Base-by-base conservation (phyloP, 1,140 invertebrate genomes). In the Trialeurodes vaporariorum region DNA sequence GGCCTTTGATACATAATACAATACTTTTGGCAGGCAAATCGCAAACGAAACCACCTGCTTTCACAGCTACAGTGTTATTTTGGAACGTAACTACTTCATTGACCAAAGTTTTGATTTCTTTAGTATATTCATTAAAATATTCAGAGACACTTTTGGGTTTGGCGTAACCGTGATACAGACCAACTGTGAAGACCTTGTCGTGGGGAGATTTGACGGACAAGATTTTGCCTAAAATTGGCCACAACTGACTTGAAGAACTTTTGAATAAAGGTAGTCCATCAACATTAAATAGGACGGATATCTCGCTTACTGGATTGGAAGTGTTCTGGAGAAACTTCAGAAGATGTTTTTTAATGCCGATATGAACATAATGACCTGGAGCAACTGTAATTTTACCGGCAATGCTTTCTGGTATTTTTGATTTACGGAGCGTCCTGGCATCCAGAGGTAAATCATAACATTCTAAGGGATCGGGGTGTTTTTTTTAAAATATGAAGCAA, bases 1-100 rank as follows among this genome's bases (percentile, higher is more conserved):
- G 75, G 21, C 69, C 67, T 67, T 72, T 74, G 21, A 71, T 70
- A 40, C 68, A 63, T 27, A 70, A 67, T 24, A 75, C 66, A 63
- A 71, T 75, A 25, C 69, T 64, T 67, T 70, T 71, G 59, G 72
- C 74, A 34, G 73, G 73, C 2, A 70, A 67, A 70, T 74, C 75
- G 66, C 72, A 71, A 65, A 67, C 65, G 68, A 75, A 67, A n/a
- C 67, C 66, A 60, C 69, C 68, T 23, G 74, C 68, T 60, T 26
- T 58, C 25, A 71, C 62, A 34, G 34, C 26, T 34, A 73, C 59
- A 40, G n/a, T 25, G 49, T 61, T 64, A 65, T 61, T 13, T 26
- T 67, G 62, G n/a, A 65, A 66, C 24, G 12, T 27, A 70, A 70
- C 64, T 21, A 59, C 71, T 61, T 74, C 34, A 11, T 23, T 61